Base-by-base conservation (phyloP, 2,888 invertebrate species). In the Exocentrus adspersus region DNA sequence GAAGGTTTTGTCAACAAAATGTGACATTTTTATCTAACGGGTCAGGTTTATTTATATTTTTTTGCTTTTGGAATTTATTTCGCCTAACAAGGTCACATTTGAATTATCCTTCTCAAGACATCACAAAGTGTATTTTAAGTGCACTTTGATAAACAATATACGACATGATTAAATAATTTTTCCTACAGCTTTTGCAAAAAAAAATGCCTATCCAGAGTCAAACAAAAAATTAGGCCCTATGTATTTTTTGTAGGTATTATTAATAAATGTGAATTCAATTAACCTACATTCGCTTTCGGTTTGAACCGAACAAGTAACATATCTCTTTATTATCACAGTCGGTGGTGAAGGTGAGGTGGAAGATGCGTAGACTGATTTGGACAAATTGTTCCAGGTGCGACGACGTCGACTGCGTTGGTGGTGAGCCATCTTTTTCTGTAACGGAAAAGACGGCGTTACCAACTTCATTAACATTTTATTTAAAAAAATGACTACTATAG, bases 291-390 rank as follows among this genome's bases (percentile, higher is more conserved):
- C 58, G 43, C 48, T 52, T 16, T 65, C 65, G 20, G 65, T 65
- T 50, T 65, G 73, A 42, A 68, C 68, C 10, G 67, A 64, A 28
- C 61, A 60, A 7, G 68, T 60, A n/a, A 69, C 70, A 46, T 68
- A 73, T 61, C 64, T 60, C 42, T 69, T 63, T 28, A 69, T 62
- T 42, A 68, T 65, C 21, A 62, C 62, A 30, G 60, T 58, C 17
- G 62, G 64, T 43, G 60, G 51, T 28, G 59, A 52, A 20, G 68
- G 53, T n/a, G 65, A 7, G 7, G 62, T 37, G 9, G 56, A 46
- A 32, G 61, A 57, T 10, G 56, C 53, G 16, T 65, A 48, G 14
- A 64, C 57, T 7, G 59, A 62, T 53, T 54, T 65, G n/a, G 41
- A 42, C 24, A 53, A 59, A 46, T 65, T 43, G 62, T 63, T 68